Evolutionary conservation across 2,113 vertebrate species (phyloP).

Genomic region (Alligator sinensis): DNA sequence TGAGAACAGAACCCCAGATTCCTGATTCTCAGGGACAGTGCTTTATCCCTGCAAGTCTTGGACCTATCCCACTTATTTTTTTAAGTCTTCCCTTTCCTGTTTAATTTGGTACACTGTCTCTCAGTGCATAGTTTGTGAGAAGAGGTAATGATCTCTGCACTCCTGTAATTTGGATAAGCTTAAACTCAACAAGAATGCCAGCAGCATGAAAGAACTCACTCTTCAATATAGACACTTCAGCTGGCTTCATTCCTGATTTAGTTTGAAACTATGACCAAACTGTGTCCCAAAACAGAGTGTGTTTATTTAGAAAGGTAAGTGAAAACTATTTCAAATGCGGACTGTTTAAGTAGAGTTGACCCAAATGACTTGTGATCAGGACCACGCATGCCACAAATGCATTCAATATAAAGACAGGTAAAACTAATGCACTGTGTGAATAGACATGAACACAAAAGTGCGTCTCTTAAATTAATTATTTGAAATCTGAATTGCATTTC

Average conservation of each 20-base stretch:
- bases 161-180: background rate
- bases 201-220: background rate
- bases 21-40: background rate
- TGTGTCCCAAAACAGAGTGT: background rate
- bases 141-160: background rate
- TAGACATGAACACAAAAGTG: background rate
- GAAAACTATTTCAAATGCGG: background rate
- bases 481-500: rapidly evolving
- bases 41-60: background rate
- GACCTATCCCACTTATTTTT: background rate
- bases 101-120: background rate
- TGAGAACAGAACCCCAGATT: background rate
- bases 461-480: background rate
- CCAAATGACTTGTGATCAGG: background rate
- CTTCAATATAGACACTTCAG: background rate
- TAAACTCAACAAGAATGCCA: background rate
- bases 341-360: background rate
- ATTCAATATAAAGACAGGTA: background rate
- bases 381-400: background rate
- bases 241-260: background rate
- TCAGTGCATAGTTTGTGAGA: background rate
- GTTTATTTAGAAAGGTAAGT: background rate
- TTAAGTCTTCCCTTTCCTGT: background rate
- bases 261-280: background rate
- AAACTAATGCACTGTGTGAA: background rate